phyloP scores from a whole-genome alignment of 2,113 vertebrate species.

The Chaetorhynchus papuensis region DNA sequence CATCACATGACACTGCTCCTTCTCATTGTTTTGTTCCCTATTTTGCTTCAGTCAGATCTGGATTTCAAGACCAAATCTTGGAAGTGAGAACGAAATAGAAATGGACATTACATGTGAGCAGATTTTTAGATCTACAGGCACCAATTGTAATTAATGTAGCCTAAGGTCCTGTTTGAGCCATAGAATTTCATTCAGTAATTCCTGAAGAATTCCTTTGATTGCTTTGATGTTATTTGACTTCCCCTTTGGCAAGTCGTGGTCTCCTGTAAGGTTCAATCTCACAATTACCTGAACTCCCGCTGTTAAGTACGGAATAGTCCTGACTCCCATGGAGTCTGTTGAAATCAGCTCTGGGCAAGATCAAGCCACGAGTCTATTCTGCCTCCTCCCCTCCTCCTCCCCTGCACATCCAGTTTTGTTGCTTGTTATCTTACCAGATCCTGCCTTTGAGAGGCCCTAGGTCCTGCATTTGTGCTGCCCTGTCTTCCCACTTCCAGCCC shows the following conservation, averaged over 20 bases:
- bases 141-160: neutral
- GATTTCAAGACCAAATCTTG: neutral
- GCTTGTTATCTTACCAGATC: neutral
- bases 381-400: neutral
- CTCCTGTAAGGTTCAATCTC: constrained; percentile 23
- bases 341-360: constrained; percentile 32
- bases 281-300: constrained; percentile 43
- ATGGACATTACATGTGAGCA: neutral
- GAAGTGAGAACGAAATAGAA: neutral
- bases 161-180: neutral
- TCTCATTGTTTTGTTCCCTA: neutral
- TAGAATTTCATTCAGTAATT: constrained; percentile 14
- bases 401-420: constrained; percentile 13
- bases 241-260: constrained; percentile 3
- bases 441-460: neutral
- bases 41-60: neutral
- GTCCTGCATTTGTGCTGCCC: neutral
- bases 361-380: neutral
- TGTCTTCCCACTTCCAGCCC: neutral
- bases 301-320: neutral
- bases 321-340: constrained; percentile 22
- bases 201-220: constrained; percentile 42
- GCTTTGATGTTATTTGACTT: constrained; percentile 51
- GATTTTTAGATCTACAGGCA: neutral
- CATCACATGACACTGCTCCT: neutral